Evolutionary conservation across 1,140 invertebrate species (phyloP).

Genomic region (Ips nitidus): DNA sequence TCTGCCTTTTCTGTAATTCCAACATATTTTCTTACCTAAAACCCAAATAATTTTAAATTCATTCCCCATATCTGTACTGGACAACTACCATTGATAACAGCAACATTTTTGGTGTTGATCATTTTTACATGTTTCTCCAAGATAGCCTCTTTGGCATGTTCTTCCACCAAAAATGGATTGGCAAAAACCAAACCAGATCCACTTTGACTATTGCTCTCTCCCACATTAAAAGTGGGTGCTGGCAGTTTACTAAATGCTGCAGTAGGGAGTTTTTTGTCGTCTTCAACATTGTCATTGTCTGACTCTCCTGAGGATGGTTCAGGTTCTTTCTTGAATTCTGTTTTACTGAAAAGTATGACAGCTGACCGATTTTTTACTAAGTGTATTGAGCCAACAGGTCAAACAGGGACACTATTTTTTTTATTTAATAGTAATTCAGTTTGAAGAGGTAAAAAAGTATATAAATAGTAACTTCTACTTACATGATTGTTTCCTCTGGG

Average conservation of each 20-base stretch:
- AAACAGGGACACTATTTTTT: not conserved
- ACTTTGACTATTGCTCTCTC: conserved; percentile 31
- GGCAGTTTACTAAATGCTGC: conserved; percentile 48
- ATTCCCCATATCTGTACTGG: not conserved
- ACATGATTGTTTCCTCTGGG: conserved; percentile 48
- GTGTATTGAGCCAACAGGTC: conserved; percentile 20
- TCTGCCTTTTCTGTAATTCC: conserved; percentile 88
- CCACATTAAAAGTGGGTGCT: conserved; percentile 55
- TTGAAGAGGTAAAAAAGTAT: too few relatives aligned
- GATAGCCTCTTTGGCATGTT: conserved; percentile 81
- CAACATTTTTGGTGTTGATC: conserved; percentile 72
- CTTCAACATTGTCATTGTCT: not conserved
- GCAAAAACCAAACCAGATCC: conserved; percentile 74
- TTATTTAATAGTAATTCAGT: conserved; percentile 6
- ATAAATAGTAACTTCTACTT: conserved; percentile 22
- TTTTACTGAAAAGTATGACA: conserved; percentile 47
- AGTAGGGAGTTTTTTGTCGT: conserved; percentile 1
- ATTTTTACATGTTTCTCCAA: conserved; percentile 94
- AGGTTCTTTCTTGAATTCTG: conserved; percentile 40
- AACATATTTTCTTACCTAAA: conserved; percentile 77
- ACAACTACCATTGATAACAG: conserved; percentile 71
- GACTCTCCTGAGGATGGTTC: not conserved
- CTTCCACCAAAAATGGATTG: conserved; percentile 89
- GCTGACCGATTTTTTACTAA: conserved; percentile 47
- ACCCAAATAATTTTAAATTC: not conserved